A percentile compares a stretch with the other conserved stretches of the same genome.
Conservation (phyloP, 2,113 vertebrate species). For the Rutilus rutilus region DNA sequence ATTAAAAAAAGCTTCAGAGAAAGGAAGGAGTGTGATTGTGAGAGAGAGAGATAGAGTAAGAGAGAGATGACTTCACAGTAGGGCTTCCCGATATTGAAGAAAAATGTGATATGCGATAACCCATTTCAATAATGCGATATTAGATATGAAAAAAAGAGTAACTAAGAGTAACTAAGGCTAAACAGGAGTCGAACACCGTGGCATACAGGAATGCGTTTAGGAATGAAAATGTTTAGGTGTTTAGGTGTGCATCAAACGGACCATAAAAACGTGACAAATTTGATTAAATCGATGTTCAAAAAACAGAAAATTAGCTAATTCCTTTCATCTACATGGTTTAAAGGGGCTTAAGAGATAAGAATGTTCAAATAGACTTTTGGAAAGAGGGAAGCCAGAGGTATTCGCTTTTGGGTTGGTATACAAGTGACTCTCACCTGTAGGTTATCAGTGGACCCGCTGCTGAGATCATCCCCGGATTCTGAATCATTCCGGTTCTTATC, state of each 20-base stretch:
- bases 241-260: background rate
- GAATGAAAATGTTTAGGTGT: background rate
- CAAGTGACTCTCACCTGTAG: slow-evolving; percentile 81
- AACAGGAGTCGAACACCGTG: background rate
- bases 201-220: background rate
- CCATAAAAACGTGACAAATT: background rate
- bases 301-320: background rate
- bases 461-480: slow-evolving; percentile 94
- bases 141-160: background rate
- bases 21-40: background rate
- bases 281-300: background rate
- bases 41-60: background rate
- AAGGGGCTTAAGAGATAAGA: no score
- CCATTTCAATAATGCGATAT: no score
- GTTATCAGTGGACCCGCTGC: slow-evolving; percentile 93
- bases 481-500: slow-evolving; percentile 87
- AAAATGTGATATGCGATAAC: no score
- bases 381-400: no score
- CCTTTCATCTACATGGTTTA: background rate
- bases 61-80: background rate
- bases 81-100: no score
- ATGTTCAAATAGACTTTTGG: no score
- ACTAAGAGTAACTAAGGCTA: background rate
- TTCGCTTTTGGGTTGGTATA: background rate
- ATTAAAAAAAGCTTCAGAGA: slow-evolving; percentile 14